These are phyloP conservation scores for Lanius ludovicianus DNA, from an alignment of 2,113 vertebrate species.

Conservation along the genomic window DNA sequence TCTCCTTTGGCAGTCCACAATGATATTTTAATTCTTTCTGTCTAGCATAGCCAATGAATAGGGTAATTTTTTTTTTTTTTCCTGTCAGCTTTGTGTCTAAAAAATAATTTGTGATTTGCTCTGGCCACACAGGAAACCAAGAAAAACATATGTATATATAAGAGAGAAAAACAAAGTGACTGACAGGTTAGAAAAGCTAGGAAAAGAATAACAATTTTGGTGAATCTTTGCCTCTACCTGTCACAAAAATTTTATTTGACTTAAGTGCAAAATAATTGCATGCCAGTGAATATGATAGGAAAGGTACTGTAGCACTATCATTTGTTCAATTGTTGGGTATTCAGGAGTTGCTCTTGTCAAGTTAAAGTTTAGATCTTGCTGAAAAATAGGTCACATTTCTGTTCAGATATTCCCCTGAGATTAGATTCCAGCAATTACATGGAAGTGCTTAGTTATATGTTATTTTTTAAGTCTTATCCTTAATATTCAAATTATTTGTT, in stretches of 20 bases:
- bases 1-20: background rate
- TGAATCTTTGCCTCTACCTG: background rate
- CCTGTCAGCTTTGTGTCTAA: background rate
- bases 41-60: background rate
- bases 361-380: background rate
- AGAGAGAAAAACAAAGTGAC: background rate
- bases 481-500: background rate
- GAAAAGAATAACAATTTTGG: background rate
- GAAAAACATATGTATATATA: background rate
- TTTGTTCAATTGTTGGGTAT: background rate
- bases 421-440: background rate
- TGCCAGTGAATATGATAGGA: background rate
- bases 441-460: background rate
- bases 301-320: background rate
- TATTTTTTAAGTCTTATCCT: background rate
- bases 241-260: background rate
- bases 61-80: background rate
- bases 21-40: background rate
- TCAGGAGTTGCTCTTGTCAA: background rate
- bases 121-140: background rate
- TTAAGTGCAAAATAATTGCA: background rate
- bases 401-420: background rate
- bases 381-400: background rate
- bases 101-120: background rate
- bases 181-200: background rate